Conservation (phyloP, 1,140 invertebrate genomes). For the Calycopis cecrops region DNA sequence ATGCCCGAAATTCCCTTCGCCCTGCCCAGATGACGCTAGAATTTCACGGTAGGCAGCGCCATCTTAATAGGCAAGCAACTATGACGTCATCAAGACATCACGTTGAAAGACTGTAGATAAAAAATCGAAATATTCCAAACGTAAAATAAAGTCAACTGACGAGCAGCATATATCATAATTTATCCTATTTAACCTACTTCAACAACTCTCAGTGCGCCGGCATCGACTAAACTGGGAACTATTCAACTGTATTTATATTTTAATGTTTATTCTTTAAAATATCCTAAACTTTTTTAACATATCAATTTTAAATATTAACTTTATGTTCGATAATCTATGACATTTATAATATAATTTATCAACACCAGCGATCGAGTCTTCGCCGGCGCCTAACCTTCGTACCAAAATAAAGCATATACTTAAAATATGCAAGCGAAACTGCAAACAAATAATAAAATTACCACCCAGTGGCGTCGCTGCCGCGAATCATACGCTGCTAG, state of each 20-base stretch:
- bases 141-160: neutral
- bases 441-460: conserved; percentile 24
- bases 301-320: conserved; percentile 3
- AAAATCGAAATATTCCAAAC: conserved; percentile 33
- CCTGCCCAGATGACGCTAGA: neutral
- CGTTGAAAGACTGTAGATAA: neutral
- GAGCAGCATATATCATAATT: conserved; percentile 2
- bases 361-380: conserved; percentile 12
- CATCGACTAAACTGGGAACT: neutral
- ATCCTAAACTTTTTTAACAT: conserved; percentile 2
- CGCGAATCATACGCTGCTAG: too few species aligned
- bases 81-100: neutral
- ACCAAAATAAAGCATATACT: conserved; percentile 31
- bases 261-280: neutral
- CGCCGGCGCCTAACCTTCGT: conserved; percentile 24
- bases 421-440: conserved; percentile 34
- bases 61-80: neutral
- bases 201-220: neutral
- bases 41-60: neutral
- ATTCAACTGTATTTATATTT: neutral
- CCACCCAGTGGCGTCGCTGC: neutral
- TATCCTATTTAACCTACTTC: neutral
- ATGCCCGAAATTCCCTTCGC: too few species aligned
- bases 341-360: conserved; percentile 12
- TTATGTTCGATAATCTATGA: neutral